These are phyloP conservation scores for Gordius sp. DNA, from an alignment of 2,888 invertebrate genomes.

Conservation along the genomic window DNA sequence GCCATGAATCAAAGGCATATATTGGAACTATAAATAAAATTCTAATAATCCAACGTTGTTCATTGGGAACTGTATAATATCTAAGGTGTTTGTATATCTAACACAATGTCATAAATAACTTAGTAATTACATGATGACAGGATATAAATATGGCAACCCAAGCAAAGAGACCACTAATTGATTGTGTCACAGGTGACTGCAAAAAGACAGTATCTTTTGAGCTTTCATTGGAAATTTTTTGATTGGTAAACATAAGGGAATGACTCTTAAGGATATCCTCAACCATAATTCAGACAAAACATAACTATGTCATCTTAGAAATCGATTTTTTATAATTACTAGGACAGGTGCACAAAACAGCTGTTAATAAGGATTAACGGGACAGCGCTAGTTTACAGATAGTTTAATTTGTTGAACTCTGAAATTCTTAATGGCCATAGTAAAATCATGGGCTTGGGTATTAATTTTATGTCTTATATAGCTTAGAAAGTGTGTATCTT, in stretches of 20 bases:
- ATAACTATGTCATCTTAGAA: no score
- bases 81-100: constrained; percentile 92
- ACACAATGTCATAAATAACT: constrained; percentile 10
- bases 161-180: constrained; percentile 8
- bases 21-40: constrained; percentile 96
- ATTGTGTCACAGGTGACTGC: constrained; percentile 4
- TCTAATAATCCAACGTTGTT: constrained; percentile 95
- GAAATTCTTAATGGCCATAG: no score
- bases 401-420: no score
- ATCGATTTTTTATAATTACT: no score
- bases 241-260: not conserved
- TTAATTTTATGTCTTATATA: no score
- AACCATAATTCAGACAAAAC: no score
- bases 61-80: constrained; percentile 93
- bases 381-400: no score
- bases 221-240: not conserved
- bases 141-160: constrained; percentile 12
- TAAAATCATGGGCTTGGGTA: no score
- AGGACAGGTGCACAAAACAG: no score
- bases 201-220: constrained; percentile 13
- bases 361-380: no score
- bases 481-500: no score
- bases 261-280: no score
- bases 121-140: constrained; percentile 8
- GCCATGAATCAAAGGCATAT: constrained; percentile 92